phyloP scores from a whole-genome alignment of 2,113 vertebrate species.

The Anser cygnoides region DNA sequence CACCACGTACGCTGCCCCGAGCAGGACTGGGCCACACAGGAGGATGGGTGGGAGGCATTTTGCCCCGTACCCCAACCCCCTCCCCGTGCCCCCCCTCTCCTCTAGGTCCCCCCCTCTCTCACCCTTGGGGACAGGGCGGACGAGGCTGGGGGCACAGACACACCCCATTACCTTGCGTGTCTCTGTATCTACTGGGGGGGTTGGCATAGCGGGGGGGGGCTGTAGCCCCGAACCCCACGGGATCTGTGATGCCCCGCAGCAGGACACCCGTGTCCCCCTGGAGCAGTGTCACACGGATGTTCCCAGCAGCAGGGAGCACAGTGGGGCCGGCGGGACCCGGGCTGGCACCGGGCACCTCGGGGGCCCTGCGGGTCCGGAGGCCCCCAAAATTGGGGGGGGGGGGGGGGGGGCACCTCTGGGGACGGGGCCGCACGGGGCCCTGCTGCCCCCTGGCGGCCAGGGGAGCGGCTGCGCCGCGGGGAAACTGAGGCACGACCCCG shows the following conservation, averaged over 20 bases:
- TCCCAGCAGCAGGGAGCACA: neutral
- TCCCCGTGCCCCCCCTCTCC: neutral
- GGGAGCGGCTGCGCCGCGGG: neutral
- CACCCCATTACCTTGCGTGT: neutral
- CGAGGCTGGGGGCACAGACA: no score
- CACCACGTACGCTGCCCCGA: neutral
- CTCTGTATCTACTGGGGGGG: neutral
- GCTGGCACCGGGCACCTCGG: neutral
- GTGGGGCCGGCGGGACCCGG: neutral
- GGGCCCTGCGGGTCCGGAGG: neutral
- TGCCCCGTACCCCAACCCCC: neutral
- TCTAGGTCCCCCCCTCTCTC: no score
- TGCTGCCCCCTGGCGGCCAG: neutral
- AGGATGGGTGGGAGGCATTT: neutral
- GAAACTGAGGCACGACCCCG: conserved; percentile 25
- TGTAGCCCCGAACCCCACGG: neutral
- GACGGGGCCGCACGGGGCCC: accelerated
- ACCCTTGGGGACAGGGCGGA: neutral
- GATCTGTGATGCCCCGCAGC: no score
- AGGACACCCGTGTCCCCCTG: neutral
- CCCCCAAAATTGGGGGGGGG: no score
- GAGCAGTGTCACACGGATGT: neutral
- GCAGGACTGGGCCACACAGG: neutral
- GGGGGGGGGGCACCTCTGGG: neutral
- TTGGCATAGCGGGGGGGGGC: accelerated